phyloP scores from a whole-genome alignment of 2,113 vertebrate genomes.

The Brachypodius melanocephalos region DNA sequence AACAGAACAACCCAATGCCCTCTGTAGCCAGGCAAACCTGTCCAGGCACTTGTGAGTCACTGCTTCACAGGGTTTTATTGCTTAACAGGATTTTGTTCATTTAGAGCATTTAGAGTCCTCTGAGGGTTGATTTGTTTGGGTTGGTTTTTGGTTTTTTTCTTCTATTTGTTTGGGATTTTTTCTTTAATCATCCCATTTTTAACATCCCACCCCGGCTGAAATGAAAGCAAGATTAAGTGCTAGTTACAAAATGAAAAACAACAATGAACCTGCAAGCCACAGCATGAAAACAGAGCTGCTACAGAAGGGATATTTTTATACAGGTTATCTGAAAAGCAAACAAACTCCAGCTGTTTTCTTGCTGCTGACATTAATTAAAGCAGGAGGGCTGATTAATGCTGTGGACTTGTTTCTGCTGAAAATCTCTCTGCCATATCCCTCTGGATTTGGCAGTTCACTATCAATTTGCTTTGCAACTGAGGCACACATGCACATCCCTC shows the following conservation, averaged over 20 bases:
- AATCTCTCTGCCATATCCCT: not conserved
- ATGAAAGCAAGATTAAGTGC: not conserved
- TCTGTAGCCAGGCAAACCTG: not conserved
- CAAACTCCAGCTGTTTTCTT: conserved; percentile 1
- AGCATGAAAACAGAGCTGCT: not conserved
- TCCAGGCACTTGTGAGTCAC: not conserved
- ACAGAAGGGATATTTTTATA: not conserved
- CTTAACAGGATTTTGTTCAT: not conserved
- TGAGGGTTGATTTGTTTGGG: not conserved
- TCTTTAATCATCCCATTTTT: not conserved
- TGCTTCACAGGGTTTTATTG: not conserved
- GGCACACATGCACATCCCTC: not conserved
- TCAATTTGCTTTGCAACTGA: not conserved
- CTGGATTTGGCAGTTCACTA: not conserved
- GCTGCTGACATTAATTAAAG: not conserved
- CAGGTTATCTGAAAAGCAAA: conserved; percentile 12
- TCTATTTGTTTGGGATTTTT: not conserved
- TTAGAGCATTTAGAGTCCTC: not conserved
- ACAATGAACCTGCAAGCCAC: not conserved
- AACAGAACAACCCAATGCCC: not conserved
- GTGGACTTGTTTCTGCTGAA: not conserved
- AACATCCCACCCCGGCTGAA: not conserved
- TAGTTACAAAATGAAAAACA: not conserved
- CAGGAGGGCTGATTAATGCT: not conserved
- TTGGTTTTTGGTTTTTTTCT: not conserved